Evolutionary conservation across 1,140 invertebrate species (phyloP).

Genomic region (Polypedilum vanderplanki): DNA sequence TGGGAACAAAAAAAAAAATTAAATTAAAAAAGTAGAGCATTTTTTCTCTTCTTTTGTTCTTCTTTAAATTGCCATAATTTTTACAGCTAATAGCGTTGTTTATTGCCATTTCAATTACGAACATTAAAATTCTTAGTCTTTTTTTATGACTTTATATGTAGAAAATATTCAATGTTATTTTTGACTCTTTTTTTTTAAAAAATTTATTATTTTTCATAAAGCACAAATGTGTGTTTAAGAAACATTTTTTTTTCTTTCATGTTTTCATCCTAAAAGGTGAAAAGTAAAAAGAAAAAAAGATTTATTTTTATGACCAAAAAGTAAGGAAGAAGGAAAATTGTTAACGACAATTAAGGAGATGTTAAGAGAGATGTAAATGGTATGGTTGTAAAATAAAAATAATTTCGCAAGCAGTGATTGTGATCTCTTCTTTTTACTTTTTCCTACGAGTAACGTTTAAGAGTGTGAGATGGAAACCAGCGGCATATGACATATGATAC

Average conservation of each 20-base stretch:
- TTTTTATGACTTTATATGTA: too few species aligned
- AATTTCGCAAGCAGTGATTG: not conserved
- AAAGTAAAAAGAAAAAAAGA: too few species aligned
- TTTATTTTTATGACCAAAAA: too few species aligned
- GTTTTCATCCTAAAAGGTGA: too few species aligned
- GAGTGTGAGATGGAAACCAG: too few species aligned
- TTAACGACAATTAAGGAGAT: constrained; percentile 13
- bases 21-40: not conserved
- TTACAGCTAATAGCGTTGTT: constrained; percentile 23
- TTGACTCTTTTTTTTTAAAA: too few species aligned
- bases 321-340: not conserved
- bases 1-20: not conserved
- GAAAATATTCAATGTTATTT: too few species aligned
- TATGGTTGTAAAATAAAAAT: constrained; percentile 17
- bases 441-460: too few species aligned
- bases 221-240: too few species aligned
- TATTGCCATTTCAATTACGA: constrained; percentile 2
- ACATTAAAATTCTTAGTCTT: constrained; percentile 10
- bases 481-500: not conserved
- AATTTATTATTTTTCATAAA: too few species aligned
- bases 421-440: not conserved
- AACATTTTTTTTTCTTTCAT: too few species aligned
- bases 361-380: constrained; percentile 1
- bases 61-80: not conserved
- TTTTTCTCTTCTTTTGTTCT: not conserved